phyloP scores from a whole-genome alignment of 2,888 invertebrate species.

The Stenurella melanura region DNA sequence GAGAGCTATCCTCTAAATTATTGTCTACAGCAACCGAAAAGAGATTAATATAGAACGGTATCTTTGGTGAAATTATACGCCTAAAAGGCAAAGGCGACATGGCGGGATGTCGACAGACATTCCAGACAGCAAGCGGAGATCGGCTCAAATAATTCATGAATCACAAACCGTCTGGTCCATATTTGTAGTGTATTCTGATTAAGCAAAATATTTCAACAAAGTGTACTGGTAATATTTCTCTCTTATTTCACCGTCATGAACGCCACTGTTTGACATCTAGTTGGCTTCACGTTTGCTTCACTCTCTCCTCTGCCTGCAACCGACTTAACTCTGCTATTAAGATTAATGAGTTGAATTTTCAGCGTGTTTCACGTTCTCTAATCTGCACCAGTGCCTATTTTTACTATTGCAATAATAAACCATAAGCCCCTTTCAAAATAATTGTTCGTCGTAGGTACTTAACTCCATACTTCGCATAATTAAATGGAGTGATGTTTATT shows the following conservation, averaged over 20 bases:
- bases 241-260: background rate
- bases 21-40: too few relatives aligned
- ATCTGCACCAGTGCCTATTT: conserved; percentile 47
- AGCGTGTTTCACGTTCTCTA: conserved; percentile 50
- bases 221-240: too few relatives aligned
- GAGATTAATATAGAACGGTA: too few relatives aligned
- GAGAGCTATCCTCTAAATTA: too few relatives aligned
- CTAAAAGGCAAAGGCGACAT: too few relatives aligned
- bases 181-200: too few relatives aligned
- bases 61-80: too few relatives aligned
- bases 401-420: conserved; percentile 45
- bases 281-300: conserved; percentile 27
- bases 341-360: conserved; percentile 65
- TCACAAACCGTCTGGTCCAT: too few relatives aligned
- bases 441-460: conserved; percentile 41
- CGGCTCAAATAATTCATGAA: too few relatives aligned
- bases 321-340: conserved; percentile 62
- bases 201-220: too few relatives aligned
- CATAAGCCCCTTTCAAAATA: conserved; percentile 41
- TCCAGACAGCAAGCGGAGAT: too few relatives aligned
- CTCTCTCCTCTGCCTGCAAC: conserved; percentile 33
- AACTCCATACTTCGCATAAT: conserved; percentile 33
- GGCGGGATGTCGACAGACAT: too few relatives aligned
- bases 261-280: conserved; percentile 30
- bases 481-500: conserved; percentile 45